Base-by-base conservation (phyloP, 2,113 vertebrate species). In the Todiramphus saurophagus region DNA sequence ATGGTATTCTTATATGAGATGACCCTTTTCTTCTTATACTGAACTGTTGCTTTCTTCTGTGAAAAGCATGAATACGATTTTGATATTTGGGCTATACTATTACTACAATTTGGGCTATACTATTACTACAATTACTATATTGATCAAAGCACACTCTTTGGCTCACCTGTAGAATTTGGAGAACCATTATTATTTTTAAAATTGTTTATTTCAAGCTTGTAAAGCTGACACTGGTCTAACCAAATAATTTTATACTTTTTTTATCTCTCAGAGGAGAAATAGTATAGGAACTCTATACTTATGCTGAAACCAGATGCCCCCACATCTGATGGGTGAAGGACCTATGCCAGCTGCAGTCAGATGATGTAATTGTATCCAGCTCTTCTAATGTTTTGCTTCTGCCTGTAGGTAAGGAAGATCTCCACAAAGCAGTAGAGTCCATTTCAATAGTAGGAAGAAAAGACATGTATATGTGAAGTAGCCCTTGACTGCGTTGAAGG, bases 121-220 rank as follows among this genome's bases (percentile, higher is more conserved):
- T n/a, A n/a, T n/a, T n/a, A n/a, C n/a, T 69, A 31, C 56, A 92
- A 75, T 48, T 53, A 72, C 14, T 92, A 28, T 79, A 92, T 91
- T 78, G 33, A 56, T 90, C 44, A 95, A 73, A 91, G 33, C 11
- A 62, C 41, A n/a, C 39, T 92, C 69, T 70, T 59, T 74, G 59
- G 23, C 48, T 93, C 33, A 5, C 62, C 89, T 87, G 3, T 68
- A 87, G 83, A 35, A 73, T 88, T 83, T 46, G 48, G n/a, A 31
- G 75, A 95, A 76, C 48, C 78, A 59, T 85, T 12, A 53, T 76
- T 59, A 10, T 50, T 8, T 76, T 66, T 77, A 58, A 69, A 94
- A 83, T 64, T 59, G 31, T 50, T 93, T 91, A 43, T 89, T 94
- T 90, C 35, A 70, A 55, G 25, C 80, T 87, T 92, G 73, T 67